Evolutionary conservation across 2,113 vertebrate species (phyloP), one percentile per base, ranked within the genome.

Genomic region (Zeus faber): DNA sequence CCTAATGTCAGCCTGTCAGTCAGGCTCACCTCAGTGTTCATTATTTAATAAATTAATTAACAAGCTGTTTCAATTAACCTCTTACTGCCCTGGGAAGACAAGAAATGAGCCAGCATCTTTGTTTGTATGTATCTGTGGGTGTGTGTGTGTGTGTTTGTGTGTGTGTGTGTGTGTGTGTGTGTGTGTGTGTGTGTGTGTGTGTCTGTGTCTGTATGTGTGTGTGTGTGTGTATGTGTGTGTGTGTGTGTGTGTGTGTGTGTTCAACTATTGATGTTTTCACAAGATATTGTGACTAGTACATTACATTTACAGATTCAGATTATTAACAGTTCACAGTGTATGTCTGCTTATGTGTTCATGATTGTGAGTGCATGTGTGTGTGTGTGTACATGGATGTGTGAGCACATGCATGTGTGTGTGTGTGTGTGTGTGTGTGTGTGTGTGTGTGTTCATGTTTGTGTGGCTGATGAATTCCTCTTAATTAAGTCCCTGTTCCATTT

Each of bases 401-500:
- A n/a, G n/a, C 37, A 9, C 13, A 11, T 13, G 14, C 37, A 39
- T 7, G 37, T 5, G 2, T 40, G 37, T 40, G 37, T 40, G 37
- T 40, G 37, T 40, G 16, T n/a, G 37, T 40, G 37, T 33, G 31
- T 33, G 13, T 33, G 13, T 10, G 13, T 33, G 4, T 8, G 26
- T 29, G 26, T 8, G 8, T 8, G 8, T n/a, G n/a, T n/a, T n/a
- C n/a, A n/a, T 35, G 31, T 43, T n/a, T n/a, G 16, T 43, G 17
- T 43, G 40, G 16, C 16, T 18, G 7, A 35, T 35, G 40, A 43
- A 16, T 18, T 18, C 17, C 40, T 8, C 40, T 17, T 43, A 43
- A 43, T 43, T 43, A 43, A 16, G n/a, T 43, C 17, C 40, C 16
- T 43, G 17, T 43, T 43, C 40, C 40, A 8, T 43, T 43, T 16